Base-by-base conservation (phyloP, 2,113 vertebrate species). In the Pangasianodon gigas region DNA sequence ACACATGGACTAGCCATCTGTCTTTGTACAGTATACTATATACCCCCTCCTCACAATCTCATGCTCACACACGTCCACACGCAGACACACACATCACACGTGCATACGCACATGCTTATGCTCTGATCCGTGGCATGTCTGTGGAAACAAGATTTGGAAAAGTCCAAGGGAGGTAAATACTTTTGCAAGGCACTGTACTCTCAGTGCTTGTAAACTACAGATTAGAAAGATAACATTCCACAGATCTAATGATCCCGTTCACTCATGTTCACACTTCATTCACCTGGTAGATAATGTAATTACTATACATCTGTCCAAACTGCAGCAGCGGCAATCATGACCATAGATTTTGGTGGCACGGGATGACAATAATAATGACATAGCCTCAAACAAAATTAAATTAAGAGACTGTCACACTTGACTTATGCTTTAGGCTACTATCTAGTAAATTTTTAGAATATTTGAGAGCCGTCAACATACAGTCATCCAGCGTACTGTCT, bases 1-100 rank as follows among this genome's bases (percentile, higher is more conserved):
- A 90, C 91, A 93, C 87, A 86, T 91, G 92, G 80, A 84, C 32
- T 10, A 71, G 41, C 90, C 92, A 93, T 93, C 93, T 94, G 93
- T 93, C 89, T 91, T 62, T 52, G 87, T 81, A 81, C 80, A 79
- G 60, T 84, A 29, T 79, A 71, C 48, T 81, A 8, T 46, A 84
- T 14, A 58, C 65, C 67, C 65, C 81, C 89, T 44, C 29, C 82
- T 62, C 29, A 56, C 88, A 58, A 56, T 32, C 58, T 7, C 56
- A 26, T 62, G 37, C 54, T 84, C 41, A 46, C 52, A 84, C 52
- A 62, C 6, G 19, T 37, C 18, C 37, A 24, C 85, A 74, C 10
- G 32, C 4, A 75, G 19, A 13, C 51, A 14, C 52, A 8, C 51
- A 74, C 85, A 52, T 41, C 52, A 41, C 41, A 81, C 4, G 26